Evolutionary conservation across 2,113 vertebrate species (phyloP).

Genomic region (Myiagra hebetior): DNA sequence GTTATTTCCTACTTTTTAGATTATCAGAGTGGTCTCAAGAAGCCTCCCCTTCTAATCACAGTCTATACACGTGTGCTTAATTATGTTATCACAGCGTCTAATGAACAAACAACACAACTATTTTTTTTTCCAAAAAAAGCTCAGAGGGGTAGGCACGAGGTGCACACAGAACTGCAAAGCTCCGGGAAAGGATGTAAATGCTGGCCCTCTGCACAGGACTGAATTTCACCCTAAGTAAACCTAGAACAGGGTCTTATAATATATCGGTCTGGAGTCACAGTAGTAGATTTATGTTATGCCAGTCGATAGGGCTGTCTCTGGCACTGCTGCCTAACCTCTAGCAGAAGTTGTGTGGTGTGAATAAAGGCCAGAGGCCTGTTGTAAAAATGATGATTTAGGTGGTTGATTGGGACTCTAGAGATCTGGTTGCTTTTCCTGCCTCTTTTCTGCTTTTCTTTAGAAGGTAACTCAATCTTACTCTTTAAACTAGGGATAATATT

Average conservation of each 20-base stretch:
- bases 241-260: not conserved
- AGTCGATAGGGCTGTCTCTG: conserved; percentile 15
- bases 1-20: not conserved
- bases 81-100: not conserved
- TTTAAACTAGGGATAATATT: not conserved
- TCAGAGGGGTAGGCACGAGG: not conserved
- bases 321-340: conserved; percentile 15
- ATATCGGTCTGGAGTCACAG: not conserved
- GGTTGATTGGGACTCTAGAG: not conserved
- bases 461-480: not conserved
- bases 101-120: not conserved
- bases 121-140: not conserved
- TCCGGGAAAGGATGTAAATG: not conserved
- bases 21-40: not conserved
- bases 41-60: not conserved
- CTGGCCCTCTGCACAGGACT: not conserved
- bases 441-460: conserved; percentile 7
- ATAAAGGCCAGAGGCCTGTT: conserved; percentile 36
- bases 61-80: not conserved
- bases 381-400: conserved; percentile 41
- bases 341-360: conserved; percentile 35
- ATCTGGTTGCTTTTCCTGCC: not conserved
- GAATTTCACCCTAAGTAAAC: not conserved
- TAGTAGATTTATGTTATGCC: conserved; percentile 8
- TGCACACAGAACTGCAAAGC: not conserved